phyloP scores from a whole-genome alignment of 2,113 vertebrate species.

The Clupea harengus region DNA sequence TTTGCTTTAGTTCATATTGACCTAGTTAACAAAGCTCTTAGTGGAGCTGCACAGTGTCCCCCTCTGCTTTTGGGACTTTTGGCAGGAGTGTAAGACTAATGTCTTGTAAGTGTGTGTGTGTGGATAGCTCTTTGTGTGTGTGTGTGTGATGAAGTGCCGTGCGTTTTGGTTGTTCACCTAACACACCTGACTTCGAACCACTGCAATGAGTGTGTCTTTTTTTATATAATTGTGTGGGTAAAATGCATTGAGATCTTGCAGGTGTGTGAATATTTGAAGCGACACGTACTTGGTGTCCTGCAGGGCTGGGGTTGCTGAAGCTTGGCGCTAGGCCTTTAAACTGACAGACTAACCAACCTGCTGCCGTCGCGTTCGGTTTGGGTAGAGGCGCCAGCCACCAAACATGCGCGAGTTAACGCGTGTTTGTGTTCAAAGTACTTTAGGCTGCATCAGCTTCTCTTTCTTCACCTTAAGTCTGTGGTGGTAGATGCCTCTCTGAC shows the following conservation, averaged over 20 bases:
- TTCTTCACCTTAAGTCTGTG: not conserved
- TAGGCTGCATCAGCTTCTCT: constrained; percentile 1
- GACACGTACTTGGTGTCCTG: not conserved
- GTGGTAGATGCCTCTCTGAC: not conserved
- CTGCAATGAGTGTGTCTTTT: not conserved
- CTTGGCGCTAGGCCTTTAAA: not conserved
- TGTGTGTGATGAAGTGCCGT: not conserved
- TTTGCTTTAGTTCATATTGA: not conserved
- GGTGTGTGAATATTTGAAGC: not conserved
- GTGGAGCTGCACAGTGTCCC: not conserved
- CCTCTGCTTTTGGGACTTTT: not conserved
- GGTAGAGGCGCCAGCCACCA: not conserved
- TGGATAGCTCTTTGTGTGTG: not conserved
- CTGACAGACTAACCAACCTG: not conserved
- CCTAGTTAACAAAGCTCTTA: not conserved
- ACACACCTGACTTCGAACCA: not conserved
- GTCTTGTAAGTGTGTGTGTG: not conserved
- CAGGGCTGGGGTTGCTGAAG: not conserved
- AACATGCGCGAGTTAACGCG: not conserved
- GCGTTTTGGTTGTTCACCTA: not conserved
- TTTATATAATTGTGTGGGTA: not conserved
- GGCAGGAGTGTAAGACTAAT: not conserved
- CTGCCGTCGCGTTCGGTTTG: not conserved
- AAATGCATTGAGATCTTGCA: not conserved
- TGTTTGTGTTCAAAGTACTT: not conserved